These are phyloP conservation scores for Typhlomys cinereus DNA, from an alignment of 2,113 vertebrate species.

Conservation along the genomic window DNA sequence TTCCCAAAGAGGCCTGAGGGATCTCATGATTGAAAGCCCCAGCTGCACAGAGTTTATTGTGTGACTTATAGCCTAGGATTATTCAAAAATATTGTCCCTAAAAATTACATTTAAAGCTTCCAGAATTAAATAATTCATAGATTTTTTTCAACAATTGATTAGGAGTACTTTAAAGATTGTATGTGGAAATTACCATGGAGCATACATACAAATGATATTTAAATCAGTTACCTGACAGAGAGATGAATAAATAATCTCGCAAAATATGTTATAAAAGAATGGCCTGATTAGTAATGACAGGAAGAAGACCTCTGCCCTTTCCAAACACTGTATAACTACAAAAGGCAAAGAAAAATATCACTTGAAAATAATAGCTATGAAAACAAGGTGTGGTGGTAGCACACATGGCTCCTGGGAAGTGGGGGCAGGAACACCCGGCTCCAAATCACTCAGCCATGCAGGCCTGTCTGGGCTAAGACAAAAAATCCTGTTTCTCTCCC, in stretches of 20 bases:
- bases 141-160: neutral
- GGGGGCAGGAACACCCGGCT: neutral
- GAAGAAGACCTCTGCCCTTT: neutral
- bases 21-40: neutral
- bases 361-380: no score
- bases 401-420: neutral
- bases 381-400: neutral
- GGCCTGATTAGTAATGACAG: neutral
- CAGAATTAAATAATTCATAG: neutral
- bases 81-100: neutral
- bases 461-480: neutral
- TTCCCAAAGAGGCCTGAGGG: no score
- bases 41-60: neutral
- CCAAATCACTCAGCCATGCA: no score
- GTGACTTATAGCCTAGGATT: neutral
- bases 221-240: neutral
- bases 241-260: neutral
- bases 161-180: neutral
- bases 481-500: neutral
- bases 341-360: neutral
- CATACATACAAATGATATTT: neutral
- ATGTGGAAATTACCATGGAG: neutral
- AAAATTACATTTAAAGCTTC: neutral
- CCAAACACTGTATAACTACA: neutral
- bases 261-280: neutral